Evolutionary conservation across 2,797 vertebrate species (phyloP).

Genomic region (Tolypeutes matacus): DNA sequence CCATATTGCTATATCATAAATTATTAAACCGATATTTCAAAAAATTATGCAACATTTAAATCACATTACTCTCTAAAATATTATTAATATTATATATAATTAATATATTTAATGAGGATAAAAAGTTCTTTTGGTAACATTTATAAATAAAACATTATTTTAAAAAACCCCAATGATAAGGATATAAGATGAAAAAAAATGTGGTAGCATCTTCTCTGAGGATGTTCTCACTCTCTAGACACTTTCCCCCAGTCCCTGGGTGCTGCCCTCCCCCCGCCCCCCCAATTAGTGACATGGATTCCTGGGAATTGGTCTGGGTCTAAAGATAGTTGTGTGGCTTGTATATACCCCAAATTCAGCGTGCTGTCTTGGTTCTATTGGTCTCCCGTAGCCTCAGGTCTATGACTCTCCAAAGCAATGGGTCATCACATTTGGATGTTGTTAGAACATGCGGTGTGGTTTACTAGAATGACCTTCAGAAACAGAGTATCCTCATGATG

Average conservation of each 20-base stretch:
- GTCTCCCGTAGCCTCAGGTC: neutral
- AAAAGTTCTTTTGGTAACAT: neutral
- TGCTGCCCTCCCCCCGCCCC: neutral
- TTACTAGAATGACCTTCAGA: conserved; percentile 1
- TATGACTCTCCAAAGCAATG: neutral
- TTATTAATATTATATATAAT: neutral
- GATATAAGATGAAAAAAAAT: neutral
- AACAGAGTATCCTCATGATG: neutral
- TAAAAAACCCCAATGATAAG: neutral
- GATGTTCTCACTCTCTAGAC: neutral
- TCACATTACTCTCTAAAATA: neutral
- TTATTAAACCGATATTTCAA: neutral
- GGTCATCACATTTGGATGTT: neutral
- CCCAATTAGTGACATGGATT: neutral
- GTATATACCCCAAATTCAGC: neutral
- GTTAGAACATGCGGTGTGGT: neutral
- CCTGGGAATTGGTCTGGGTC: neutral
- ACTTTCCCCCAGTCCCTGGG: no score
- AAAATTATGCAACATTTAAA: conserved; percentile 27
- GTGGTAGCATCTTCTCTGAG: neutral
- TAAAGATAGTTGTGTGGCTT: neutral
- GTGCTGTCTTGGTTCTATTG: neutral
- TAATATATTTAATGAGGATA: neutral
- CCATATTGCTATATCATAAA: neutral
- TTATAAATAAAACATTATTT: conserved; percentile 29